Evolutionary conservation across 1,140 invertebrate species (phyloP), one percentile per base, ranked within the genome.

Genomic region (Orius insidiosus): DNA sequence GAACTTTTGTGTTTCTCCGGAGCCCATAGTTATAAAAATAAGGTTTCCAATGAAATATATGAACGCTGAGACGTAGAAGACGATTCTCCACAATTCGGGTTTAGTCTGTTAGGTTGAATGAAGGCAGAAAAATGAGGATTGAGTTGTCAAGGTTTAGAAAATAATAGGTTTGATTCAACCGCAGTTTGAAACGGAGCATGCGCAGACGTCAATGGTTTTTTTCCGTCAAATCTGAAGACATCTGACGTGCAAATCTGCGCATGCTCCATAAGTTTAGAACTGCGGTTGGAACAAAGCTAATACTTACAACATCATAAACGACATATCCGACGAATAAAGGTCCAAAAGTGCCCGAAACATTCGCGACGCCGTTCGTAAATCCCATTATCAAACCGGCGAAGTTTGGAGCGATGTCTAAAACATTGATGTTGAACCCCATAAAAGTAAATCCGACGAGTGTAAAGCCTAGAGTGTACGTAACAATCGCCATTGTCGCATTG

Each of bases 351-450:
- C 74, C 74, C 30, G 74, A 71, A 8, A 75, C 54, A 34, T 77
- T 81, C 0, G 77, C 75, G 11, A 72, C 52, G 14, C 69, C 67
- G 55, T 80, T 81, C 0, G 74, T 76, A 15, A 80, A 68, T 0
- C 72, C 73, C 68, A 80, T 75, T 13, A 85, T 60, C 1, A 75
- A 73, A 7, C 81, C 81, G 1, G 76, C 74, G 58, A 77, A 81
- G 56, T 82, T 81, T 0, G 81, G 80, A 1, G 78, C 71, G 51
- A 85, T 66, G 59, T 85, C 81, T 49, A 83, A 72, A 19, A 79
- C 75, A 44, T 59, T 53, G 10, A 55, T 59, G 48, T 66, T 61
- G 48, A 63, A 80, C 3, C 84, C 85, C 37, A 79, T 38, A 18
- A 31, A 47, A 1, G 46, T 39, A 9, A 47, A 47, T 3, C 34